These are phyloP conservation scores for Dusona sp. DNA, from an alignment of 2,888 invertebrate genomes.

Conservation along the genomic window DNA sequence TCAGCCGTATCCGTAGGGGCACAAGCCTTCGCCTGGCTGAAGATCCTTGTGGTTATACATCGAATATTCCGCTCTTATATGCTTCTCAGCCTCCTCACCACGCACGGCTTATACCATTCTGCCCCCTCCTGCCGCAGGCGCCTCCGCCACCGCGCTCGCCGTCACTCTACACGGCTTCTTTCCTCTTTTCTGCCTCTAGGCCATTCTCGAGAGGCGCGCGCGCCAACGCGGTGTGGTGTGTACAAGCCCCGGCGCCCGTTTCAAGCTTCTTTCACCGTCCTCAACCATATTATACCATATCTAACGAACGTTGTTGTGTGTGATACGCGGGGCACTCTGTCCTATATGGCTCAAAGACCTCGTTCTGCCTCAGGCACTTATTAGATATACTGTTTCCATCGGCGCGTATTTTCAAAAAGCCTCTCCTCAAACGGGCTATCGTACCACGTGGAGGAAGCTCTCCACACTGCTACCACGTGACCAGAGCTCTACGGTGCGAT, in stretches of 20 bases:
- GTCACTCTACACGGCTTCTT: conserved; percentile 77
- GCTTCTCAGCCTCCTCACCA: conserved; percentile 65
- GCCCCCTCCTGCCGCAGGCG: conserved; percentile 83
- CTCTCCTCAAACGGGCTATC: conserved; percentile 10
- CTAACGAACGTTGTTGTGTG: conserved; percentile 44
- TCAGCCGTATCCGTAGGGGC: conserved; percentile 45
- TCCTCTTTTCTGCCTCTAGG: conserved; percentile 86
- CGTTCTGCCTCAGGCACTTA: conserved; percentile 56
- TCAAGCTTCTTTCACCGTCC: conserved; percentile 74
- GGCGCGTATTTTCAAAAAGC: conserved; percentile 62
- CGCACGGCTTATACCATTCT: conserved; percentile 66
- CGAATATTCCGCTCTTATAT: conserved; percentile 74
- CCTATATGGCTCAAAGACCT: conserved; percentile 45
- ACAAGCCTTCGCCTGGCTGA: conserved; percentile 20
- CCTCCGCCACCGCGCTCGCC: conserved; percentile 77
- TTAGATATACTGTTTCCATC: conserved; percentile 57
- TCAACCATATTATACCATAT: conserved; percentile 72
- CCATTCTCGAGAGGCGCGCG: conserved; percentile 85
- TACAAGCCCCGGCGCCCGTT: conserved; percentile 75
- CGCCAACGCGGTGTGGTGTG: conserved; percentile 82
- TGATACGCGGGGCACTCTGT: conserved; percentile 43
- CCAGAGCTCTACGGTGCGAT: neutral
- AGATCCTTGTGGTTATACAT: conserved; percentile 49
- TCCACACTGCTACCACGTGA: conserved; percentile 9
- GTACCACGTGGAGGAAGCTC: conserved; percentile 1